phyloP scores from a whole-genome alignment of 2,797 vertebrate species.

The Hoplostethus mediterraneus region DNA sequence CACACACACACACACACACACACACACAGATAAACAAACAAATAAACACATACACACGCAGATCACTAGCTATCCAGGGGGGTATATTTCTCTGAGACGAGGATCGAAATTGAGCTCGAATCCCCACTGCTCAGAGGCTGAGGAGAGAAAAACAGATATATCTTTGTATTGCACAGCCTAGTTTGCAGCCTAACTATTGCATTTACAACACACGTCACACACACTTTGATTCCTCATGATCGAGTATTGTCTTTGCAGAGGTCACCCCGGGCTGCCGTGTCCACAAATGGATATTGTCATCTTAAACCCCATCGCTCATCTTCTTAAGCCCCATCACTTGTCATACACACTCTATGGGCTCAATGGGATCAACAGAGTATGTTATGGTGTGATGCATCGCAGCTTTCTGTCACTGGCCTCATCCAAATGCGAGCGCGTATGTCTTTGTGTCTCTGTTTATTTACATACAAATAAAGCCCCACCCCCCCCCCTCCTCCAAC shows the following conservation, averaged over 20 bases:
- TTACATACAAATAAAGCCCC: too few relatives aligned
- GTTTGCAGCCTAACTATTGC: conserved; percentile 8
- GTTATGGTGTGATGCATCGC: conserved; percentile 25
- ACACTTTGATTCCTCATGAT: conserved; percentile 23
- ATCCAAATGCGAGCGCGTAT: conserved; percentile 7
- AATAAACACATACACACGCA: background rate
- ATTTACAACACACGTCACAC: background rate
- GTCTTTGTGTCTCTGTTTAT: background rate
- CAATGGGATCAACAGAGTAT: conserved; percentile 28
- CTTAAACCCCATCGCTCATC: conserved; percentile 31
- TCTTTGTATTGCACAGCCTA: background rate
- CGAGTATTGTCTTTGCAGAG: background rate
- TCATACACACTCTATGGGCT: conserved; percentile 17
- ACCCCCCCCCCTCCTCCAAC: background rate
- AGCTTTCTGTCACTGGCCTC: conserved; percentile 33
- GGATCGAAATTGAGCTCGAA: conserved; percentile 14
- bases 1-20: background rate
- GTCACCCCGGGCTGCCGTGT: background rate
- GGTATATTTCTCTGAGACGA: background rate
- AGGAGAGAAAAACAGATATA: conserved; percentile 15
- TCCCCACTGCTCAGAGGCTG: background rate
- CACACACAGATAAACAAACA: background rate
- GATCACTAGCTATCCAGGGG: conserved; percentile 7
- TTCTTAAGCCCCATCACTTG: conserved; percentile 48
- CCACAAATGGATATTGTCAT: background rate